Base-by-base conservation (phyloP, 2,113 vertebrate genomes). In the Ovis canadensis region DNA sequence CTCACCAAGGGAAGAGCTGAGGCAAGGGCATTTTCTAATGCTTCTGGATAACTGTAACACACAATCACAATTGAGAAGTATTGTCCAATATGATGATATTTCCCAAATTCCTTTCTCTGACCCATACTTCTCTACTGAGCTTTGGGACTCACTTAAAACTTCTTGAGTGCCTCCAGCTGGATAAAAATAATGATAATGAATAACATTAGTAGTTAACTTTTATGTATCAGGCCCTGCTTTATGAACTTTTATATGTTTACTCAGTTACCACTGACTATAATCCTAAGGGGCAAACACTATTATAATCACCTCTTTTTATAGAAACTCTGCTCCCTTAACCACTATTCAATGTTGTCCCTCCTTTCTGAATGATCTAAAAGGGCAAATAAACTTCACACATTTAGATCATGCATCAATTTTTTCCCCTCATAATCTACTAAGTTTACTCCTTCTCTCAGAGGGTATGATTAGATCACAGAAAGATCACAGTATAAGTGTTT, bases 161-260 rank as follows among this genome's bases (percentile, higher is more conserved):
- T 8, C 50, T 54, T 78, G 19, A 62, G 17, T 64, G 21, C 10
- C 45, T 62, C n/a, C 21, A 86, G 6, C 50, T 81, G 40, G 31
- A 77, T 77, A 90, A 83, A 91, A 92, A 43, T 59, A 31, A 77
- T 27, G 19, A 87, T 40, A 48, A 25, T 80, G 43, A 93, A n/a
- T 10, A 82, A 2, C 31, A 23, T 78, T 91, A 36, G 36, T 45
- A 60, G 50, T 9, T 10, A 50, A 2, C 13, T 10, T 50, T 43
- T 81, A 40, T 13, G 6, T 12, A 81, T 15, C 9, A 86, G 25
- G 11, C 10, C 31, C 15, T n/a, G 10, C 36, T 57, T 80, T 23
- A 40, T 1, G 17, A 55, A 43, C 10, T 29, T 52, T n/a, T 84
- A 7, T 71, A 21, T 40, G 57, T n/a, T 48, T 60, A 59, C 31